Percentiles rank a stretch among this genome's conserved stretches.
phyloP scores from a whole-genome alignment of 23 tunicate species.

The Clavelina lepadiformis region DNA sequence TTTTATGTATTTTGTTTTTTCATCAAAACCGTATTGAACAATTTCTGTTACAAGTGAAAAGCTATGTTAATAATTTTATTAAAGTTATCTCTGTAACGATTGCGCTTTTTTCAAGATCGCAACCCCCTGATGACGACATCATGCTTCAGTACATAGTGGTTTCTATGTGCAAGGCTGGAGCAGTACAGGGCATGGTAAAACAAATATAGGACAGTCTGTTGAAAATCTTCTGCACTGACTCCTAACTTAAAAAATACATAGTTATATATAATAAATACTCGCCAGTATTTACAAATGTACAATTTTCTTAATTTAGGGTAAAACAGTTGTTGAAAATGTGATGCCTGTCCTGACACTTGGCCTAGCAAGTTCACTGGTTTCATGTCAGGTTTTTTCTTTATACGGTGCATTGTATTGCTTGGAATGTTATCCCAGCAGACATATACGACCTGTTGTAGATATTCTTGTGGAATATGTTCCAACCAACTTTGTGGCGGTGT shows the following conservation, averaged over 20 bases:
- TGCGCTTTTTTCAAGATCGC: constrained; percentile 18
- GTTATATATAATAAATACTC: background rate
- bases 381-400: constrained; percentile 52
- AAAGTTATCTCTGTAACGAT: too few species aligned
- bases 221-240: too few species aligned
- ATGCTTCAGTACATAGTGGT: constrained; percentile 58
- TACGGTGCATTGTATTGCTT: constrained; percentile 65
- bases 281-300: background rate
- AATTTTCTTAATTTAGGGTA: background rate
- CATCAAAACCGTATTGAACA: background rate
- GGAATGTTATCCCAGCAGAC: constrained; percentile 50
- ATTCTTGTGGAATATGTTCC: constrained; percentile 26
- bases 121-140: constrained; percentile 74
- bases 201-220: too few species aligned
- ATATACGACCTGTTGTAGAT: constrained; percentile 31
- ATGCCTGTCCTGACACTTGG: constrained; percentile 28
- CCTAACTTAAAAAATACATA: background rate
- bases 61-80: constrained; percentile 3
- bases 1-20: background rate
- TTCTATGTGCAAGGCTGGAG: constrained; percentile 63
- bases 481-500: constrained; percentile 21
- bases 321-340: background rate
- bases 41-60: background rate
- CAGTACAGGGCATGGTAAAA: constrained; percentile 68
- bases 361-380: constrained; percentile 32